A percentile compares a stretch with the other conserved stretches of the same genome.
Conservation (phyloP, 2,113 vertebrate species). For the Sminthopsis crassicaudata region DNA sequence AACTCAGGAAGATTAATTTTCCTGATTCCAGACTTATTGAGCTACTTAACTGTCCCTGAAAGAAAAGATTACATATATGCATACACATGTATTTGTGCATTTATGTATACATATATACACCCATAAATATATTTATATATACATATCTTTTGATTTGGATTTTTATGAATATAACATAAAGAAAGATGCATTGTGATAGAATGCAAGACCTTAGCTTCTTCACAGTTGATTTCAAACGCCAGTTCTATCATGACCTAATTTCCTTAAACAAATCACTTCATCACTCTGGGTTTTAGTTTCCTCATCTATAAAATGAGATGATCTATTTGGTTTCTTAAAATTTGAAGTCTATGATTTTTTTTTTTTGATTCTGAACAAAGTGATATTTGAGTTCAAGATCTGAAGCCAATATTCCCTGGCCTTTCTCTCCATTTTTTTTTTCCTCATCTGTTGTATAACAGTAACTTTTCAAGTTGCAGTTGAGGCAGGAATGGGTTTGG, state of each 20-base stretch:
- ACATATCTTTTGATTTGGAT: neutral
- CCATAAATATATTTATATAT: neutral
- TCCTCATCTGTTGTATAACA: neutral
- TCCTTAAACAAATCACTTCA: neutral
- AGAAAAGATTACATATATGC: neutral
- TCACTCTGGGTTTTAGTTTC: neutral
- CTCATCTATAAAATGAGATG: neutral
- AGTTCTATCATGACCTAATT: neutral
- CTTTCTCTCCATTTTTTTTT: conserved; percentile 9
- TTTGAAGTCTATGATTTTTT: neutral
- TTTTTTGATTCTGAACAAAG: conserved; percentile 6
- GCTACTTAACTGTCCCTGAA: too few relatives aligned
- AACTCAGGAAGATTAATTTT: too few relatives aligned
- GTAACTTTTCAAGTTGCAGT: neutral
- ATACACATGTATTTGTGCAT: neutral
- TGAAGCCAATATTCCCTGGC: neutral
- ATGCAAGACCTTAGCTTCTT: neutral
- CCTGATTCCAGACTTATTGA: too few relatives aligned
- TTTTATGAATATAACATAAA: neutral
- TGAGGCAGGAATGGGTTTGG: conserved; percentile 36
- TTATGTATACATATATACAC: neutral
- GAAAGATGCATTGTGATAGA: neutral
- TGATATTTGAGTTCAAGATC: conserved; percentile 19
- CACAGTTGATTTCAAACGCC: neutral
- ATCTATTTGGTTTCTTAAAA: neutral